These are phyloP conservation scores for Pogoniulus pusillus DNA, from an alignment of 2,797 vertebrate species.

Conservation along the genomic window DNA sequence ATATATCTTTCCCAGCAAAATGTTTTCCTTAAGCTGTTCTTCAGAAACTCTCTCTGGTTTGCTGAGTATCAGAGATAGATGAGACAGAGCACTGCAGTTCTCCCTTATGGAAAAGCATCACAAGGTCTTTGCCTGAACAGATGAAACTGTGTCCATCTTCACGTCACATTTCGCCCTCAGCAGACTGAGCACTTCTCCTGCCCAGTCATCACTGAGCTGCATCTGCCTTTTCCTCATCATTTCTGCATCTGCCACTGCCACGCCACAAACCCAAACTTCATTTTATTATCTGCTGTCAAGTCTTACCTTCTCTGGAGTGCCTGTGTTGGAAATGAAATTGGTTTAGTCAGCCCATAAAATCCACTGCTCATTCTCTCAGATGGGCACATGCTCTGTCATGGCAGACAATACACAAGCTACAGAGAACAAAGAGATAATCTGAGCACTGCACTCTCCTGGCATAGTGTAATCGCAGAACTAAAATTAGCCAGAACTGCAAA, in stretches of 20 bases:
- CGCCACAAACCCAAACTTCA: background rate
- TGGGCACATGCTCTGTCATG: accelerated
- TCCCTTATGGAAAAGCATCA: background rate
- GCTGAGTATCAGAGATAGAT: background rate
- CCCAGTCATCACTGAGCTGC: accelerated
- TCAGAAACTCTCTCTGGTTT: background rate
- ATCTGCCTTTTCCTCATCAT: background rate
- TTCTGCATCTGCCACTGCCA: background rate
- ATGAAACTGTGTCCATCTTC: background rate
- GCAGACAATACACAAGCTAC: background rate
- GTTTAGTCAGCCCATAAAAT: background rate
- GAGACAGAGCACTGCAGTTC: background rate
- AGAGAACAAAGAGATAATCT: background rate
- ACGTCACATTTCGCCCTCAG: background rate
- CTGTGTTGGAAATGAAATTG: background rate
- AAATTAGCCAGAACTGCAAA: background rate
- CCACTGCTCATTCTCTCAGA: background rate
- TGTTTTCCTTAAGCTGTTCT: background rate
- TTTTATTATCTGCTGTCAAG: background rate
- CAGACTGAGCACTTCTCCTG: background rate
- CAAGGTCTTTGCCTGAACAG: background rate
- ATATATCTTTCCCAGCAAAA: background rate
- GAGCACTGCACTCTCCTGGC: background rate
- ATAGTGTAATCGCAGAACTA: background rate
- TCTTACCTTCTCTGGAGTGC: background rate